Evolutionary conservation across 1,140 invertebrate genomes (phyloP), one percentile per base, ranked within the genome.

Genomic region (Leptestheria dahalacensis): DNA sequence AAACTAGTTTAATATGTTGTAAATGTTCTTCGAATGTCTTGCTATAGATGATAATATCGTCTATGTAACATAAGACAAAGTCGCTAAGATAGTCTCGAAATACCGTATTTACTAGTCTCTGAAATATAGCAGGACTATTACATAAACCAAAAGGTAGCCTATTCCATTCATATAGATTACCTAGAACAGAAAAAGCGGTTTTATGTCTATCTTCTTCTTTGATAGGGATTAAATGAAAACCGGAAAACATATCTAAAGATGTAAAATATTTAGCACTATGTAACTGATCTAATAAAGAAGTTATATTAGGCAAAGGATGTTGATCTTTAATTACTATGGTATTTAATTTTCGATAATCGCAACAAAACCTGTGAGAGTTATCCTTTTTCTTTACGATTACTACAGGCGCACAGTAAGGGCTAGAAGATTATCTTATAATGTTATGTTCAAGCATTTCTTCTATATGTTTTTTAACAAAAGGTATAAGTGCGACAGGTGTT

Each of bases 321-420:
- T 58, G 41, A 50, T 75, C 72, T 51, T 64, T 61, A 3, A 52
- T 62, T 0, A 70, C 74, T 2, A 68, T 57, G 0, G 24, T n/a
- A 65, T 77, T 77, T 1, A 77, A 60, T 6, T 55, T 24, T 9
- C 76, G 63, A 63, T 71, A 79, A 63, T 80, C 76, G 0, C 78
- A 63, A 66, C 76, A 77, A 56, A 77, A 75, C 12, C 75, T 51
- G 1, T 64, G 62, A 0, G 61, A 62, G 2, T 69, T 69, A 58
- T 78, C 72, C 29, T 75, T 74, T 60, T 82, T 82, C 61, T 68
- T 65, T 0, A 78, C 71, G 12, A 79, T 53, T 0, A 79, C 70
- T 0, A 76, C 63, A 1, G 74, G 77, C 0, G 70, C 69, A 9
- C 69, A 64, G 71, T 75, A 81, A 0, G 71, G 65, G 12, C 68